These are phyloP conservation scores for Catostomus latipinnis DNA, from an alignment of 2,797 vertebrate genomes.

Conservation along the genomic window DNA sequence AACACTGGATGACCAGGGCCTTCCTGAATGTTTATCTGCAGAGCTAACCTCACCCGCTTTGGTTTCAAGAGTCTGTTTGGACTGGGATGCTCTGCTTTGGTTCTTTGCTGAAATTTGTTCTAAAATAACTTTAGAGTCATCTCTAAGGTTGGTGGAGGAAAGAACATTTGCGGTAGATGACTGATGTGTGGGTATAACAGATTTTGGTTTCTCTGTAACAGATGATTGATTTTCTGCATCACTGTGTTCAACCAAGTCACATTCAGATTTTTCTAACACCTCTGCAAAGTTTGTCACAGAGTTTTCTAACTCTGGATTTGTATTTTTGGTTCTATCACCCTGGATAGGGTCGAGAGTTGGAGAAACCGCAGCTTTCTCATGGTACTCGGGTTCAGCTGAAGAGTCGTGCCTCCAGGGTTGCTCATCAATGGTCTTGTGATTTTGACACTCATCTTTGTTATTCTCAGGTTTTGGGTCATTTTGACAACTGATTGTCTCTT, in stretches of 20 bases:
- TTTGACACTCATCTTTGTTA: not conserved
- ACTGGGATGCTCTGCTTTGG: slow-evolving; percentile 81
- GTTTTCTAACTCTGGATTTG: not conserved
- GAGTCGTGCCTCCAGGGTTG: slow-evolving; percentile 1
- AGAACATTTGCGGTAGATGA: slow-evolving; percentile 89
- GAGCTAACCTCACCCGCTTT: slow-evolving; percentile 72
- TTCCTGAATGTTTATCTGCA: slow-evolving; percentile 63
- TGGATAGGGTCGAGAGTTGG: not conserved
- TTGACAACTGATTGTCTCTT: slow-evolving; percentile 1
- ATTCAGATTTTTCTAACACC: slow-evolving; percentile 12
- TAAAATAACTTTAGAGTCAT: slow-evolving; percentile 94
- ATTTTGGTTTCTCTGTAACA: slow-evolving; percentile 61
- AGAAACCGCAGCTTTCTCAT: not conserved
- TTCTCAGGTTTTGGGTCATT: slow-evolving; percentile 11
- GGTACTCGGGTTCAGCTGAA: not conserved
- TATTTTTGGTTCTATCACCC: slow-evolving; percentile 4
- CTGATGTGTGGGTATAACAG: slow-evolving; percentile 74
- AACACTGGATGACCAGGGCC: slow-evolving; percentile 57
- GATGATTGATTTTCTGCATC: slow-evolving; percentile 69
- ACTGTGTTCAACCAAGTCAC: slow-evolving; percentile 40
- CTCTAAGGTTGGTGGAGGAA: slow-evolving; percentile 94
- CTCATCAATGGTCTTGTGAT: not conserved
- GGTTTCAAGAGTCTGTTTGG: slow-evolving; percentile 67
- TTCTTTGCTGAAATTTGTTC: slow-evolving; percentile 94
- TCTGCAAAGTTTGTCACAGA: not conserved